These are phyloP conservation scores for Ispidina lecontei DNA, from an alignment of 2,797 vertebrate genomes.

Conservation along the genomic window DNA sequence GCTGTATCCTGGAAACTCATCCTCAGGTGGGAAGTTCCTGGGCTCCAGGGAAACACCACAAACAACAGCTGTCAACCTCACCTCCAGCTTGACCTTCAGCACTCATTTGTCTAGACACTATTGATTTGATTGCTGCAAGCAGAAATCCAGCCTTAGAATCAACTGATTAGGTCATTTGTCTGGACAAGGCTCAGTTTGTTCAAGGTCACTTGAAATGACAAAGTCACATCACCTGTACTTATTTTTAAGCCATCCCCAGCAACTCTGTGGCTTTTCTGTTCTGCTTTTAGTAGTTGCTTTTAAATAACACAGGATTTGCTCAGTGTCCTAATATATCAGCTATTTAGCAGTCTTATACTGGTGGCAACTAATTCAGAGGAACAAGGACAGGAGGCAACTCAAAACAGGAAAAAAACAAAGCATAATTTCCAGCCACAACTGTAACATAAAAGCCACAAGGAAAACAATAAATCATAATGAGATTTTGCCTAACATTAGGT, in stretches of 20 bases:
- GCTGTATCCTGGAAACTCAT: neutral
- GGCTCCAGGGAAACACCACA: fast-evolving
- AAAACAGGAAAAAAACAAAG: neutral
- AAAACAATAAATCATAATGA: neutral
- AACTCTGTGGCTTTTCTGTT: neutral
- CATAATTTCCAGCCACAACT: neutral
- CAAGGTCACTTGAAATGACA: neutral
- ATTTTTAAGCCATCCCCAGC: neutral
- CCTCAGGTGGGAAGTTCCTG: too few species aligned
- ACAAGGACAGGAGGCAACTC: neutral
- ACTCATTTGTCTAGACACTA: neutral
- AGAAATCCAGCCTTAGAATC: neutral
- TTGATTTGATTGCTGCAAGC: neutral
- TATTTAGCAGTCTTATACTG: neutral
- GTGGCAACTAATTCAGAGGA: neutral
- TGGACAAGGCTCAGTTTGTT: neutral
- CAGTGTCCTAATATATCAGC: neutral
- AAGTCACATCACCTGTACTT: neutral
- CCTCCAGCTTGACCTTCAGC: neutral
- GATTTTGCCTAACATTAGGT: neutral
- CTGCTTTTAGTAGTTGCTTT: neutral
- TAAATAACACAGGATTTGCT: neutral
- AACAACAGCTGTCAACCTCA: neutral
- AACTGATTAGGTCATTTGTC: neutral
- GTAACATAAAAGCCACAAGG: neutral